Base-by-base conservation (phyloP, 2,797 vertebrate genomes). In the Hemitrygon akajei region DNA sequence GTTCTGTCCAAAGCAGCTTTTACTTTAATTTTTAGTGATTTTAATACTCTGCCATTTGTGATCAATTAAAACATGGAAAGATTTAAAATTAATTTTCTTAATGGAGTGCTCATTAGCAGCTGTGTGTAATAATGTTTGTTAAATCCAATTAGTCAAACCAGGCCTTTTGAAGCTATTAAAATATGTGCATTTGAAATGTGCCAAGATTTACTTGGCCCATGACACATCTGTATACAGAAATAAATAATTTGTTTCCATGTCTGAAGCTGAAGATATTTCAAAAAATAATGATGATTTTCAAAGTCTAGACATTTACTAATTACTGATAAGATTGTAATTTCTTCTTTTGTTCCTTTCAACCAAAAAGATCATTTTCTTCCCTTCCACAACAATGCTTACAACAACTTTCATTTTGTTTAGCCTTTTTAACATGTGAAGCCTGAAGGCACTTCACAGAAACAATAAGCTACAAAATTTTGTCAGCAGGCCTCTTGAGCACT, bases 31-130 rank as follows among this genome's bases (percentile, higher is more conserved):
- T 11, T 87, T 1, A 63, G 47, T 87, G 30, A 87, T 87, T 69
- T 60, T 87, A 87, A n/a, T n/a, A 87, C 30, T n/a, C 56, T n/a
- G 56, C 58, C 82, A 10, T 86, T 16, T 63, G n/a, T n/a, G 58
- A 86, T 63, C 81, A 87, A 66, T 66, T 89, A 89, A 89, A 89
- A 66, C 20, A 34, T 89, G 47, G 86, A 66, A 89, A 89, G 86
- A 9, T 66, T 89, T 89, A 66, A 66, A 34, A 37, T 66, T 63
- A 66, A 66, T 89, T 89, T 66, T 34, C 86, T 66, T 66, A 66
- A 89, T 66, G 84, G 60, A 37, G 18, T 66, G 86, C 86, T 22
- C 60, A 66, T 66, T 66, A 66, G 30, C 86, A 89, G 60, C 60
- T 9, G n/a, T 63, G n/a, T 20, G 20, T 56, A 12, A 58, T 58